phyloP scores from a whole-genome alignment of 2,888 invertebrate genomes.

The Pristionchus arcanus region DNA sequence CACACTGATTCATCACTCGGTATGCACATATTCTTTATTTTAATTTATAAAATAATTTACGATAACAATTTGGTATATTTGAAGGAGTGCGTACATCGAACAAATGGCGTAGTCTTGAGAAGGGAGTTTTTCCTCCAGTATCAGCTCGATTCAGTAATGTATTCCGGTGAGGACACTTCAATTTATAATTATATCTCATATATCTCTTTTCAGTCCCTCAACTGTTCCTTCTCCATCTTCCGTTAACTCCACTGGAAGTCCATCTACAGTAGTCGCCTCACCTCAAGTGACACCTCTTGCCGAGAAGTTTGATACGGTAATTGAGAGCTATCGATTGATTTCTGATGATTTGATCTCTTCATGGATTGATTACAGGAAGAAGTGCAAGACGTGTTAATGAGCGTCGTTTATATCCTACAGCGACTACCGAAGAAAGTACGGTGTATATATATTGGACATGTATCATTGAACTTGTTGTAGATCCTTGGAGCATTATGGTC shows the following conservation, averaged over 20 bases:
- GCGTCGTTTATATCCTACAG: constrained; percentile 89
- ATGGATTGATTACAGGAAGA: constrained; percentile 73
- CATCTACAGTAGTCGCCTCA: constrained; percentile 5
- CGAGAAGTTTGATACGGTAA: constrained; percentile 73
- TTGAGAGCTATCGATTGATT: not conserved
- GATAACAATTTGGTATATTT: not conserved
- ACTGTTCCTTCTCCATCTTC: constrained; percentile 34
- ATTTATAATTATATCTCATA: not conserved
- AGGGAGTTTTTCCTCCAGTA: not conserved
- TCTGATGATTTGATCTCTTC: not conserved
- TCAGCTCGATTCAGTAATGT: constrained; percentile 32
- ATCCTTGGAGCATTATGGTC: constrained; percentile 62
- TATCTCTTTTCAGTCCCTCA: not conserved
- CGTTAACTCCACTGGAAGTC: constrained; percentile 15
- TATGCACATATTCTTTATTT: not conserved
- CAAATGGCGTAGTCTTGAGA: constrained; percentile 56
- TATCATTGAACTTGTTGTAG: not conserved
- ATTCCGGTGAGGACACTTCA: not conserved
- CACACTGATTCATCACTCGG: constrained; percentile 15
- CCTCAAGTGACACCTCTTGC: constrained; percentile 65
- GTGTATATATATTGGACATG: constrained; percentile 28
- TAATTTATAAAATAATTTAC: not conserved
- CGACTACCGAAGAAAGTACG: constrained; percentile 86
- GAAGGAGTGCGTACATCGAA: constrained; percentile 33
- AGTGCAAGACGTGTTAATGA: constrained; percentile 81